These are phyloP conservation scores for Leptinotarsa texana DNA, from an alignment of 1,140 invertebrate species.

Conservation along the genomic window DNA sequence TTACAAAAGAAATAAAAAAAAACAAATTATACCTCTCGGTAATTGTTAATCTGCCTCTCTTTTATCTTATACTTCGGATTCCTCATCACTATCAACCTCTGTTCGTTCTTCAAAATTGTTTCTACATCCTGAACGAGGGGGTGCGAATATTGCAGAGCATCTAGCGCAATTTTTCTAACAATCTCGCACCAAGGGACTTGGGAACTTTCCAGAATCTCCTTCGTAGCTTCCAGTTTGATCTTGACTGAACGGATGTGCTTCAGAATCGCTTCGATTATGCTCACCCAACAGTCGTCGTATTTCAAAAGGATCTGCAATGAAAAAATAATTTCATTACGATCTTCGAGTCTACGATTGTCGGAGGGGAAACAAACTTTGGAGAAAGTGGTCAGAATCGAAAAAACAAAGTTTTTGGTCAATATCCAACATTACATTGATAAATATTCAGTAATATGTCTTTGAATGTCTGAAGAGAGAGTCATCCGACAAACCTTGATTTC, in stretches of 20 bases:
- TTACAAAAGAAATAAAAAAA: not conserved
- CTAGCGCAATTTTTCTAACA: constrained; percentile 36
- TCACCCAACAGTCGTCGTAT: constrained; percentile 40
- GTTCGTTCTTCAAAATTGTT: constrained; percentile 38
- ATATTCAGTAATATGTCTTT: no score
- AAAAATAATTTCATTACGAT: constrained; percentile 18
- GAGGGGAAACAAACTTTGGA: no score
- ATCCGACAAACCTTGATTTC: constrained; percentile 40
- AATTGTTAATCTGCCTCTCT: constrained; percentile 17
- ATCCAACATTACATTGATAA: no score
- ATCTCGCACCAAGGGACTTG: constrained; percentile 40
- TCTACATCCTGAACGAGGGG: constrained; percentile 32
- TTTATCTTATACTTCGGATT: constrained; percentile 32
- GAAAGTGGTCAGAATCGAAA: no score
- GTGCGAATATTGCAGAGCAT: constrained; percentile 31
- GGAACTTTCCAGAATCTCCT: constrained; percentile 34
- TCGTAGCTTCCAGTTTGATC: constrained; percentile 36
- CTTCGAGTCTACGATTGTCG: no score
- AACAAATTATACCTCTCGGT: not conserved
- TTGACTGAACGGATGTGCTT: constrained; percentile 36
- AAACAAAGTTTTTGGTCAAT: no score
- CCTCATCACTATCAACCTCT: constrained; percentile 33
- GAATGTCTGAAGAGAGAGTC: no score
- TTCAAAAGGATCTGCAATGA: constrained; percentile 34
- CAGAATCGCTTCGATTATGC: constrained; percentile 34